Evolutionary conservation across 2,113 vertebrate species (phyloP).

Genomic region (Gnathonemus longibarbis): DNA sequence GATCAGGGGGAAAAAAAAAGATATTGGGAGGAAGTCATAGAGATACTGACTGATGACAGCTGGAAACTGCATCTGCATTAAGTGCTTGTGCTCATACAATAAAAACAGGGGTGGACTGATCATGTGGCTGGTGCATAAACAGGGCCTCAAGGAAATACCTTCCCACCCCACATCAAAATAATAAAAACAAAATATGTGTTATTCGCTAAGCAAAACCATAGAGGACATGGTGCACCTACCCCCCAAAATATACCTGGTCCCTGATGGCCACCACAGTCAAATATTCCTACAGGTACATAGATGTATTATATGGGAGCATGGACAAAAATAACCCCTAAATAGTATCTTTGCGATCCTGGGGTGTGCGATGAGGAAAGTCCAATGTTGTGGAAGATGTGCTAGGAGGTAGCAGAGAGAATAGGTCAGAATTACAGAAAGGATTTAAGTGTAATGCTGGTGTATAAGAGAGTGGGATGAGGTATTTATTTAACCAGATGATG

Average conservation of each 20-base stretch:
- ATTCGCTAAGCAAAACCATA: background rate
- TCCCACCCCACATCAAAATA: background rate
- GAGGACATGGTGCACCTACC: background rate
- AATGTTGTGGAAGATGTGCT: background rate
- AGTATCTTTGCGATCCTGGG: background rate
- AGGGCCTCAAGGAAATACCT: background rate
- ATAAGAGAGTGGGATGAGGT: background rate
- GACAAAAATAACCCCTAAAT: background rate
- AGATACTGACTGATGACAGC: background rate
- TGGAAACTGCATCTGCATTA: background rate
- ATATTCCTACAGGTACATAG: background rate
- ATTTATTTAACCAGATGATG: background rate
- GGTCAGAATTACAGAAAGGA: background rate
- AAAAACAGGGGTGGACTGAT: background rate
- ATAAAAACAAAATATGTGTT: background rate
- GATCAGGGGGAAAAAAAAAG: background rate
- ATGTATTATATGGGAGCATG: background rate
- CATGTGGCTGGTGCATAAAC: background rate
- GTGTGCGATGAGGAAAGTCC: background rate
- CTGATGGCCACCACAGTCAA: background rate
- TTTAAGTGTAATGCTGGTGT: background rate
- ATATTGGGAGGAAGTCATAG: background rate
- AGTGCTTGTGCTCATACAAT: background rate
- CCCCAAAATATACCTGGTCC: background rate
- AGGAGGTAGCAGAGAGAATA: background rate